phyloP scores from a whole-genome alignment of 2,888 invertebrate genomes.

The Liodrosophila aerea region DNA sequence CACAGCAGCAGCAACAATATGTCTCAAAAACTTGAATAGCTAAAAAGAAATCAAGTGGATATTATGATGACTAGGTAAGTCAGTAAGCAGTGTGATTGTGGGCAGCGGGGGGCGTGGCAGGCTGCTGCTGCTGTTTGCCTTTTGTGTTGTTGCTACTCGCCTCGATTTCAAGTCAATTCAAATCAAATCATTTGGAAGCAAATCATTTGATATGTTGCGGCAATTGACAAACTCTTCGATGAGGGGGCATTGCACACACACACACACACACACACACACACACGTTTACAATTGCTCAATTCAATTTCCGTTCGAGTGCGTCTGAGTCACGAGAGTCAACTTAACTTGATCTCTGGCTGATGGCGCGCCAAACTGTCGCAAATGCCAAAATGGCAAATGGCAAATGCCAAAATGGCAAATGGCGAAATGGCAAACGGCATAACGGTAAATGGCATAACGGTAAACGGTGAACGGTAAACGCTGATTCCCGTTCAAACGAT shows the following conservation, averaged over 20 bases:
- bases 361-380: slow-evolving; percentile 72
- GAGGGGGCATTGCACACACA: neutral
- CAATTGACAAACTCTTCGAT: slow-evolving; percentile 70
- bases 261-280: too few relatives aligned
- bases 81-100: neutral
- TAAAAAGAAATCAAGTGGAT: slow-evolving; percentile 61
- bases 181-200: slow-evolving; percentile 81
- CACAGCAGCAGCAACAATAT: slow-evolving; percentile 44
- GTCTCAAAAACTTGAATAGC: slow-evolving; percentile 41
- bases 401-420: slow-evolving; percentile 24
- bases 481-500: slow-evolving; percentile 44
- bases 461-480: slow-evolving; percentile 28
- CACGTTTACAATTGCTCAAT: slow-evolving; percentile 77
- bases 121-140: slow-evolving; percentile 20
- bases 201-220: slow-evolving; percentile 79
- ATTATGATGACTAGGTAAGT: slow-evolving; percentile 40
- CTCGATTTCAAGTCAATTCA: slow-evolving; percentile 79
- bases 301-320: slow-evolving; percentile 79
- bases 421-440: slow-evolving; percentile 43
- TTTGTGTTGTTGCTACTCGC: slow-evolving; percentile 29
- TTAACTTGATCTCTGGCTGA: slow-evolving; percentile 68
- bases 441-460: slow-evolving; percentile 1
- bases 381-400: slow-evolving; percentile 23
- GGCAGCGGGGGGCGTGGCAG: slow-evolving; percentile 2
- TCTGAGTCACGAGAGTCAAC: slow-evolving; percentile 47